Conservation (phyloP, 2,113 vertebrate genomes). For the Cyanoderma ruficeps region DNA sequence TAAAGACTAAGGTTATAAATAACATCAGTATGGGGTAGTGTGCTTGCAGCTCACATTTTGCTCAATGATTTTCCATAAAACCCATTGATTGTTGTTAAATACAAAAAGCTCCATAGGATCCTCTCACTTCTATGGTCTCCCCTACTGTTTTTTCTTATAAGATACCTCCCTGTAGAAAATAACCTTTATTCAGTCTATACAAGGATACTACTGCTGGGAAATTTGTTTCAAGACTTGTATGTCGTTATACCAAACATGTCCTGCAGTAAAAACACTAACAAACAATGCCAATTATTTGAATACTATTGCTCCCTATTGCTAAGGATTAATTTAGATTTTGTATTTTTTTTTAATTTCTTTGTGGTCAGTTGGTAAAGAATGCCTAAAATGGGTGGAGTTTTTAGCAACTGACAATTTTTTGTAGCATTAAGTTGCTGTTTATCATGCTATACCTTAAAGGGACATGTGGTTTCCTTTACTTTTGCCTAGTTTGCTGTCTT, state of each 20-base stretch:
- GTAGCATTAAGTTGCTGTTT: slow-evolving; percentile 19
- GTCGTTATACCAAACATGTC: slow-evolving; percentile 71
- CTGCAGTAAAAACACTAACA: slow-evolving; percentile 65
- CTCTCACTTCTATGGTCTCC: slow-evolving; percentile 83
- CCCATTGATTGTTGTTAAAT: slow-evolving; percentile 88
- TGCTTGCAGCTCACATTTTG: slow-evolving; percentile 84
- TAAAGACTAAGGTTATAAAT: slow-evolving; percentile 92
- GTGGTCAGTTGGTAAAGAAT: slow-evolving; percentile 30
- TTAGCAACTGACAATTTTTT: slow-evolving; percentile 23
- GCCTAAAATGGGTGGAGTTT: slow-evolving; percentile 19
- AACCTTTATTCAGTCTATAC: slow-evolving; percentile 87
- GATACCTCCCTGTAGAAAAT: slow-evolving; percentile 87
- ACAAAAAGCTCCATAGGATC: slow-evolving; percentile 86
- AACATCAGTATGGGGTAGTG: slow-evolving; percentile 87
- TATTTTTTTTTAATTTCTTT: background rate
- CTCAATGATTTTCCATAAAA: slow-evolving; percentile 88
- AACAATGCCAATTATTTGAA: slow-evolving; percentile 63
- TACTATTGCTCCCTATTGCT: slow-evolving; percentile 29
- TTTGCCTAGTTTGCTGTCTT: background rate
- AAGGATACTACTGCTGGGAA: slow-evolving; percentile 82
- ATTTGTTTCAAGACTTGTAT: slow-evolving; percentile 82
- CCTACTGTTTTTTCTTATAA: slow-evolving; percentile 87
- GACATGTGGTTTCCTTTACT: slow-evolving; percentile 19
- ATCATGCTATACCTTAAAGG: background rate
- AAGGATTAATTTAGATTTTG: slow-evolving; percentile 49